Evolutionary conservation across 1,140 invertebrate species (phyloP).

Genomic region (Acromyrmex heyeri): DNA sequence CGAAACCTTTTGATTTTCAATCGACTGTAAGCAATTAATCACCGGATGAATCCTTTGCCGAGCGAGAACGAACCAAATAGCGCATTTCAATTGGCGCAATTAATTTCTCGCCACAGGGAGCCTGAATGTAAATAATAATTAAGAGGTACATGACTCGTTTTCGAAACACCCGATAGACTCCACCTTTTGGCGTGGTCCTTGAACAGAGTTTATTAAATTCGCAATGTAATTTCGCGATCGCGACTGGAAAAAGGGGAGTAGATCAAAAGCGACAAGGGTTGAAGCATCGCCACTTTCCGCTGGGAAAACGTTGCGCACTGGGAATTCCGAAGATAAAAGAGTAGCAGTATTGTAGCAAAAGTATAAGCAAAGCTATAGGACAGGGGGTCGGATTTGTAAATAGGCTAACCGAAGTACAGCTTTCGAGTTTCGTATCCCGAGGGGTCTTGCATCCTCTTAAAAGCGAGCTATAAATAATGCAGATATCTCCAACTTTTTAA

Average conservation of each 20-base stretch:
- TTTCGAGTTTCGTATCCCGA: neutral
- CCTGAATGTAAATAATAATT: neutral
- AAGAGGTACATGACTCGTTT: neutral
- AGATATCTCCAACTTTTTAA: conserved; percentile 18
- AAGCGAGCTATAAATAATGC: conserved; percentile 31
- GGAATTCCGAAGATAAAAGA: conserved; percentile 12
- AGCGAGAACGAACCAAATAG: neutral
- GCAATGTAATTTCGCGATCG: neutral
- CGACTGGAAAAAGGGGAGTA: neutral
- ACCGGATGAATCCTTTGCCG: neutral
- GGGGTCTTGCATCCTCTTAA: neutral
- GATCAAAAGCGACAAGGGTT: conserved; percentile 24
- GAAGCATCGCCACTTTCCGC: neutral
- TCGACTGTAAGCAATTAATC: conserved; percentile 37
- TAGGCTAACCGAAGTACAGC: neutral
- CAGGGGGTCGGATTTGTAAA: conserved; percentile 27
- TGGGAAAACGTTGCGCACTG: neutral
- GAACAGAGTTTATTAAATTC: conserved; percentile 47
- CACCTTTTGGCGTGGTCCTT: neutral
- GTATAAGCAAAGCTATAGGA: conserved; percentile 5
- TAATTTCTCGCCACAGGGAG: neutral
- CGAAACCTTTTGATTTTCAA: conserved; percentile 30
- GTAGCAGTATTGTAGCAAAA: neutral
- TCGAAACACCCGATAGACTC: neutral
- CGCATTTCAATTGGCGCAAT: neutral